Percentiles rank a stretch among this genome's conserved stretches.
Conservation (phyloP, 1,140 invertebrate genomes). For the Steinernema khuongi region DNA sequence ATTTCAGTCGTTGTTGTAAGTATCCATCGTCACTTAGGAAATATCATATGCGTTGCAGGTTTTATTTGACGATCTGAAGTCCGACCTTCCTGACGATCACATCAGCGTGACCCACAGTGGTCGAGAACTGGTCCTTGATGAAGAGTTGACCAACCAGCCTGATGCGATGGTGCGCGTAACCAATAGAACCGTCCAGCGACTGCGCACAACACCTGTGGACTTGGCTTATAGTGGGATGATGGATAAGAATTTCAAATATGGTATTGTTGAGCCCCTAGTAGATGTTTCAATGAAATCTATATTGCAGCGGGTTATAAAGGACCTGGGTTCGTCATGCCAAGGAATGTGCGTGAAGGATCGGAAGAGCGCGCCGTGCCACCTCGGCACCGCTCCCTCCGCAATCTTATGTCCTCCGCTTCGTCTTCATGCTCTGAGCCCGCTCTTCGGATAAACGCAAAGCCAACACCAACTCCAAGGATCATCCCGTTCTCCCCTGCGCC, state of each 20-base stretch:
- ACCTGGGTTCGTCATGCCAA: background rate
- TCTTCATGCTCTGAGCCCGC: background rate
- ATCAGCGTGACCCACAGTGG: background rate
- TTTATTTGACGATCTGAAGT: background rate
- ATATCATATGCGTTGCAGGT: background rate
- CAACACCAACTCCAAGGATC: too few relatives aligned
- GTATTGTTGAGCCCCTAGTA: background rate
- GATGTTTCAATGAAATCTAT: background rate
- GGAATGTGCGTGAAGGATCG: background rate
- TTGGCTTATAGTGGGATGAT: background rate
- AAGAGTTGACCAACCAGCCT: background rate
- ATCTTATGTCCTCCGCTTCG: background rate
- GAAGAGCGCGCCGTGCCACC: background rate
- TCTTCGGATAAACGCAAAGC: background rate
- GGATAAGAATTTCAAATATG: constrained; percentile 1
- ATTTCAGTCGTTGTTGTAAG: constrained; percentile 30
- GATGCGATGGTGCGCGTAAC: background rate
- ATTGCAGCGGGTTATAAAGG: background rate
- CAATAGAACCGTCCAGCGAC: background rate
- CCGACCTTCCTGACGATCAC: background rate
- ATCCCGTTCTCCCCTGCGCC: too few relatives aligned
- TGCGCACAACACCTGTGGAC: background rate
- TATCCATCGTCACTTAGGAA: constrained; percentile 1
- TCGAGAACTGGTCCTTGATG: background rate
- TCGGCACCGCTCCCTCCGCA: background rate